Conservation (phyloP, 1,140 invertebrate genomes). For the Temnothorax curvispinosus region DNA sequence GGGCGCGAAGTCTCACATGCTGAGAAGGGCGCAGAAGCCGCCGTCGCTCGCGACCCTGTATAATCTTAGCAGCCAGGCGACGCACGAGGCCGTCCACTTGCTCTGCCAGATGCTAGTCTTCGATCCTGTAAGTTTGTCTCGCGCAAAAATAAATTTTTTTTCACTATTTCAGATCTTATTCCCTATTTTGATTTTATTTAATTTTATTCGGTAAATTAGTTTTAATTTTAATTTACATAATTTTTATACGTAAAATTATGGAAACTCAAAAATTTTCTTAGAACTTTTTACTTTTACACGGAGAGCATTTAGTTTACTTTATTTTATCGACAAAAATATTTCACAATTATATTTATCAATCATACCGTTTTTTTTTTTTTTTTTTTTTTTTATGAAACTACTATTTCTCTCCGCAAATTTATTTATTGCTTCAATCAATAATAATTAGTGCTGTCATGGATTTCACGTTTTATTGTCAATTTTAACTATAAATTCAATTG, state of each 20-base stretch:
- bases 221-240: not conserved
- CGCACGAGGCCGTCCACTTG: conserved; percentile 98
- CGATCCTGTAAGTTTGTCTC: conserved; percentile 93
- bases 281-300: not conserved
- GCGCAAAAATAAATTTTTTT: not conserved
- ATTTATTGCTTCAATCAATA: conserved; percentile 6
- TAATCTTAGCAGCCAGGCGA: conserved; percentile 96
- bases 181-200: not conserved
- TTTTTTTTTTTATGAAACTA: not conserved
- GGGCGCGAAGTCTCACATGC: conserved; percentile 97
- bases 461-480: not conserved
- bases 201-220: not conserved
- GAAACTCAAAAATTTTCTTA: not conserved
- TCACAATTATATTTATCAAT: not conserved
- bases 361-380: not conserved
- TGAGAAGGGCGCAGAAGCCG: conserved; percentile 94
- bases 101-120: conserved; percentile 99
- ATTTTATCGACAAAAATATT: conserved; percentile 5
- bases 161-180: not conserved
- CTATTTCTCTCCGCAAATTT: not conserved
- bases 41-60: conserved; percentile 96
- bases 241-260: not conserved
- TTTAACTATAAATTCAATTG: not conserved
- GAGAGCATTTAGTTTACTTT: not conserved
- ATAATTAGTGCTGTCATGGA: not conserved